Evolutionary conservation across 2,113 vertebrate genomes (phyloP).

Genomic region (Passer montanus): DNA sequence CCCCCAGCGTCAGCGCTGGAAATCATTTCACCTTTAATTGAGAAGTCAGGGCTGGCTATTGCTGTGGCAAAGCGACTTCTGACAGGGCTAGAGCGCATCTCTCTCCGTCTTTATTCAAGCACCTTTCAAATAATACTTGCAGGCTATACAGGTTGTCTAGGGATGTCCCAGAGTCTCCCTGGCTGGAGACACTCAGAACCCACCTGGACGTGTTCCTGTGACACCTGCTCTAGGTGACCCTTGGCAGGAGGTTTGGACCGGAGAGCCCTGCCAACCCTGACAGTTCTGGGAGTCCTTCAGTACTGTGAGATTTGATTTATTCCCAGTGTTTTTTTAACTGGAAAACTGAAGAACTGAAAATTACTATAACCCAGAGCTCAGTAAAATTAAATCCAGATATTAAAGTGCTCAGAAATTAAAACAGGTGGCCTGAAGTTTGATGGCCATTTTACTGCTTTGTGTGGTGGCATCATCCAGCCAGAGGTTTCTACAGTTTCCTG

Average conservation of each 20-base stretch:
- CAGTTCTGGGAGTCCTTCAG: neutral
- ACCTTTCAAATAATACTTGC: neutral
- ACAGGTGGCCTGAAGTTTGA: neutral
- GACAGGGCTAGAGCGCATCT: neutral
- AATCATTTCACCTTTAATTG: neutral
- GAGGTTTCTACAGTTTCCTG: neutral
- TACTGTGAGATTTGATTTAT: neutral
- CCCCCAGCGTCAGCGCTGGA: neutral
- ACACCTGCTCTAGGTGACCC: neutral
- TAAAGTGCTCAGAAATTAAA: neutral
- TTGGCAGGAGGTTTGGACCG: neutral
- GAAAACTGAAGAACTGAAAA: neutral
- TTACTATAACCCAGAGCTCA: neutral
- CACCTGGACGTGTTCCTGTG: neutral
- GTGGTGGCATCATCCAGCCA: neutral
- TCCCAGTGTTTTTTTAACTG: accelerated
- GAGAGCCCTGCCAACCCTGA: neutral
- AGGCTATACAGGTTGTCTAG: neutral
- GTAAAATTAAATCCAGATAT: neutral
- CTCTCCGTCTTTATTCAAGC: neutral
- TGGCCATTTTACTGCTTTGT: neutral
- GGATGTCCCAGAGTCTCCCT: neutral
- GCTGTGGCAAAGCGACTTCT: neutral
- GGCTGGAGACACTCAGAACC: neutral
- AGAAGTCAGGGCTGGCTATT: neutral